Evolutionary conservation across 2,797 vertebrate genomes (phyloP), one percentile per base, ranked within the genome.

Genomic region (Siniperca scherzeri): DNA sequence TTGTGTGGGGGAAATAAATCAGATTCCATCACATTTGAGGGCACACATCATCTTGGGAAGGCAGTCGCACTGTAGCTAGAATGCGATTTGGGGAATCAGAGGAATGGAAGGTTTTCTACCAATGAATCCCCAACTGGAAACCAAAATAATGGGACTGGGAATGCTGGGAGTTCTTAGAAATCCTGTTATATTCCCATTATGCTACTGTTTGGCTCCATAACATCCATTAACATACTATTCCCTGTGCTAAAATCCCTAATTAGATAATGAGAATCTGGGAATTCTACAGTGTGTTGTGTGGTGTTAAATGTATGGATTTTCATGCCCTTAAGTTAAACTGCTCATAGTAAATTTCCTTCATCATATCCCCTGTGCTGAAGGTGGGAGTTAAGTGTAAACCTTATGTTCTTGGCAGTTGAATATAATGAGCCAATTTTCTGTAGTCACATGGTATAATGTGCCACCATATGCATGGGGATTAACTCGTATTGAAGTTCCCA

Each of bases 1-100:
- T 88, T 80, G 69, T 86, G 71, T 42, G 38, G 57, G 67, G 67
- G n/a, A 69, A 75, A 88, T 80, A 65, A 85, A 90, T 90, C 77
- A 60, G 74, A 87, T 89, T 91, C 71, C 78, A 80, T 89, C 74
- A 84, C 55, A 44, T 87, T 71, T 70, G 62, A 89, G 55, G 75
- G 50, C 69, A 60, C 77, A 59, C 40, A 55, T 88, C 72, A 68
- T 72, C 70, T 46, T 52, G 62, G 77, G 73, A 61, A 42, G 78
- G 59, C 14, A 1, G 46, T 19, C 8, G 1, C 7, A 7, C 70
- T 71, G 77, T 65, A 48, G 2, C 42, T 80, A 52, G 10, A 7
- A 66, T 69, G 70, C 40, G 59, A 77, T 74, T 82, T 76, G 21
- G 33, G 55, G 79, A 81, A 78, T 78, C 42, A 56, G 66, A 73